Percentiles rank a stretch among this genome's conserved stretches.
phyloP scores from a whole-genome alignment of 2,888 invertebrate genomes.

The Chirona hameri region DNA sequence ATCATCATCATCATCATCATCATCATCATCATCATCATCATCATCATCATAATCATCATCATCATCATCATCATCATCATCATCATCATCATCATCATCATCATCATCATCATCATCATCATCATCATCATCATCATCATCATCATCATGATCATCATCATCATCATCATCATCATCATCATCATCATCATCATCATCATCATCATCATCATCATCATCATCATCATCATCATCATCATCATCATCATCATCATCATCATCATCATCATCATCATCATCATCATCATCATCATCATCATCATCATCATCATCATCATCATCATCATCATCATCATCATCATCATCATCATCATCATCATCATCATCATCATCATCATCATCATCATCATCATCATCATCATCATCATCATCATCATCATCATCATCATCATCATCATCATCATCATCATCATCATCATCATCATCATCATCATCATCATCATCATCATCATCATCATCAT shows the following conservation, averaged over 20 bases:
- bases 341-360: slow-evolving; percentile 22
- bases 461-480: slow-evolving; percentile 22
- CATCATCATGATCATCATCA: slow-evolving; percentile 6
- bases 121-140: slow-evolving; percentile 22
- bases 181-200: slow-evolving; percentile 22
- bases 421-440: slow-evolving; percentile 22
- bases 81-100: slow-evolving; percentile 22
- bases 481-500: slow-evolving; percentile 22
- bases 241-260: slow-evolving; percentile 10
- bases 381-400: slow-evolving; percentile 22
- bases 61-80: no score
- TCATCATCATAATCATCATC: no score
- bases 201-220: slow-evolving; percentile 7
- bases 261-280: not conserved
- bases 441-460: slow-evolving; percentile 22
- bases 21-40: no score
- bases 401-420: slow-evolving; percentile 22
- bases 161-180: slow-evolving; percentile 3
- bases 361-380: slow-evolving; percentile 22
- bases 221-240: slow-evolving; percentile 10
- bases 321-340: slow-evolving; percentile 22
- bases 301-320: slow-evolving; percentile 11
- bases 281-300: not conserved
- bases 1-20: slow-evolving; percentile 22
- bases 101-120: slow-evolving; percentile 22